Conservation (phyloP, 30 jellyfish, hydroid and myxozoan genomes). For the Mastigias papua region DNA sequence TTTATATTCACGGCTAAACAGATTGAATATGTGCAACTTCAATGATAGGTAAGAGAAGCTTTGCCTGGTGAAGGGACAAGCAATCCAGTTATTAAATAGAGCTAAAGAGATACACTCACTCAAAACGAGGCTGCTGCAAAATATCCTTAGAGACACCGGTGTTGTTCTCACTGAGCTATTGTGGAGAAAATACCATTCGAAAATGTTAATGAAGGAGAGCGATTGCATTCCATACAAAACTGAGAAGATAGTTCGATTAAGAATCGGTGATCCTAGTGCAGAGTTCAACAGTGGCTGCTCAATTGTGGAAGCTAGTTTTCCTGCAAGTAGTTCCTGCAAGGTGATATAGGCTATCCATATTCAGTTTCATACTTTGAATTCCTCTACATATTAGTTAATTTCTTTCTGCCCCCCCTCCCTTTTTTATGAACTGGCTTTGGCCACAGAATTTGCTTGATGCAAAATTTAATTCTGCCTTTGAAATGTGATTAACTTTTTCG, state of each 20-base stretch:
- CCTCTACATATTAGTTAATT: neutral
- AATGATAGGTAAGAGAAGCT: no score
- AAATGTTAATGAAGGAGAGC: constrained; percentile 3
- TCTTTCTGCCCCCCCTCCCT: neutral
- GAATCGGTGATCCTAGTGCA: constrained; percentile 47
- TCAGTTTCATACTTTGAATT: no score
- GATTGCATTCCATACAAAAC: constrained; percentile 28
- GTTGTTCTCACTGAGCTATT: neutral
- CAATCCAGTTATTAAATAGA: no score
- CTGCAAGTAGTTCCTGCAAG: constrained; percentile 37
- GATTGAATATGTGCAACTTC: no score
- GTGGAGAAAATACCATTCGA: neutral
- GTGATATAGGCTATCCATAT: constrained; percentile 1
- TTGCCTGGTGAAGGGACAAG: no score
- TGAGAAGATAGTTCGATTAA: constrained; percentile 17
- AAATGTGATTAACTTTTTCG: no score
- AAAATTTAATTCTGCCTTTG: no score
- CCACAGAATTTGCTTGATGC: no score
- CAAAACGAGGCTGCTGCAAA: neutral
- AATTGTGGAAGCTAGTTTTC: constrained; percentile 40
- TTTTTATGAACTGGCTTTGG: no score
- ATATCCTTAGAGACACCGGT: neutral
- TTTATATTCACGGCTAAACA: no score
- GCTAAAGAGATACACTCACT: neutral
- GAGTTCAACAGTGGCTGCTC: constrained; percentile 72